phyloP scores from a whole-genome alignment of 2,113 vertebrate species.

The Ctenomys sociabilis region DNA sequence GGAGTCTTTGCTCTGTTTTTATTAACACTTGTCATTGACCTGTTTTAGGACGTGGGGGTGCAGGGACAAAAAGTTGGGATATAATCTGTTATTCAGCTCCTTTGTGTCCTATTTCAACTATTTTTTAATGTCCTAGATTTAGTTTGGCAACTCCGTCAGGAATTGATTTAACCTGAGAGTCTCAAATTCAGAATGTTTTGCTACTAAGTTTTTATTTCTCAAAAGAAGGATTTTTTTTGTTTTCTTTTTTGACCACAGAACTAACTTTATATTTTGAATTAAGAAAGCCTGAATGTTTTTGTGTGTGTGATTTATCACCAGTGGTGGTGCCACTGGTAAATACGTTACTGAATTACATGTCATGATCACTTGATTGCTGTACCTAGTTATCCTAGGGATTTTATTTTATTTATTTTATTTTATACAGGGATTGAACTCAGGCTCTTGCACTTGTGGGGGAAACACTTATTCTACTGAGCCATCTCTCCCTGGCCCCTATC shows the following conservation, averaged over 20 bases:
- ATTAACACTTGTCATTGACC: background rate
- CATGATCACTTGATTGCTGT: background rate
- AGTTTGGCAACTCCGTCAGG: background rate
- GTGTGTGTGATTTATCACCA: background rate
- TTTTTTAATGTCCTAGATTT: background rate
- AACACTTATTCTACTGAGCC: too few species aligned
- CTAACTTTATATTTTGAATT: slow-evolving; percentile 26
- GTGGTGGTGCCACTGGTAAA: background rate
- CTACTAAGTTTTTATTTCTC: slow-evolving; percentile 23
- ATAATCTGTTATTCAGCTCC: slow-evolving; percentile 1
- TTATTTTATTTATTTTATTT: too few species aligned
- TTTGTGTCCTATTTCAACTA: background rate
- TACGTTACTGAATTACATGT: background rate
- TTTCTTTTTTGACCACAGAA: slow-evolving; percentile 9
- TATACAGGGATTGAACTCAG: too few species aligned
- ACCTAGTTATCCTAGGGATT: background rate
- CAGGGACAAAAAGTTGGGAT: background rate
- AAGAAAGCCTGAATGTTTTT: background rate
- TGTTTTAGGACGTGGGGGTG: background rate
- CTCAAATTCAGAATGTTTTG: slow-evolving; percentile 4
- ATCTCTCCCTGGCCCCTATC: too few species aligned
- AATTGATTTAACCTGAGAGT: background rate
- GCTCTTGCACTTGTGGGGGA: too few species aligned
- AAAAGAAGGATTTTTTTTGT: slow-evolving; percentile 45
- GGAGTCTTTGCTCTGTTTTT: background rate